phyloP scores from a whole-genome alignment of 2,797 vertebrate species.

The Lindbergichthys nudifrons region DNA sequence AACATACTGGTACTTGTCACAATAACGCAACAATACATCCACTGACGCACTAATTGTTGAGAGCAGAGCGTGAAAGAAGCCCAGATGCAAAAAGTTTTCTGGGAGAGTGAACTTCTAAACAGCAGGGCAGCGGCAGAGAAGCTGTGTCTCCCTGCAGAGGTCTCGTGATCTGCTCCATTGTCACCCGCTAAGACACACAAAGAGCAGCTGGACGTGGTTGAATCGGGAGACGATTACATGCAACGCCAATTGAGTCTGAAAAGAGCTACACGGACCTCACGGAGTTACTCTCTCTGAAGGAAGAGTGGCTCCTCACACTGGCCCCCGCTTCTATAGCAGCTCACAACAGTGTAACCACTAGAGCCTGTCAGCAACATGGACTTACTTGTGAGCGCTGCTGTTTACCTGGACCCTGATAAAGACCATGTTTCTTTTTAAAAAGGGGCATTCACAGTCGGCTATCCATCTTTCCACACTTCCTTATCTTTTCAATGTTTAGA shows the following conservation, averaged over 20 bases:
- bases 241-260: conserved; percentile 83
- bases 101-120: conserved; percentile 74
- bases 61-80: conserved; percentile 36
- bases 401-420: conserved; percentile 11
- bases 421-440: background rate
- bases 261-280: conserved; percentile 65
- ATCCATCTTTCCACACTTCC: conserved; percentile 21
- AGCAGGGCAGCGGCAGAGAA: conserved; percentile 57
- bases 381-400: conserved; percentile 35
- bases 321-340: conserved; percentile 59
- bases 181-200: conserved; percentile 74
- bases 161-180: conserved; percentile 81
- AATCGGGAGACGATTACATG: conserved; percentile 85
- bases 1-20: conserved; percentile 28
- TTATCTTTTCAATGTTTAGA: conserved; percentile 41
- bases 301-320: conserved; percentile 49
- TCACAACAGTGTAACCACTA: conserved; percentile 70
- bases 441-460: conserved; percentile 1
- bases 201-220: conserved; percentile 84
- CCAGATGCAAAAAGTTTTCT: conserved; percentile 71
- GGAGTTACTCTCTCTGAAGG: conserved; percentile 68
- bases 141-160: conserved; percentile 73
- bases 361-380: conserved; percentile 72
- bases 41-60: conserved; percentile 31
- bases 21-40: conserved; percentile 46